These are phyloP conservation scores for Neomorphus geoffroyi DNA, from an alignment of 2,797 vertebrate genomes.

Conservation along the genomic window DNA sequence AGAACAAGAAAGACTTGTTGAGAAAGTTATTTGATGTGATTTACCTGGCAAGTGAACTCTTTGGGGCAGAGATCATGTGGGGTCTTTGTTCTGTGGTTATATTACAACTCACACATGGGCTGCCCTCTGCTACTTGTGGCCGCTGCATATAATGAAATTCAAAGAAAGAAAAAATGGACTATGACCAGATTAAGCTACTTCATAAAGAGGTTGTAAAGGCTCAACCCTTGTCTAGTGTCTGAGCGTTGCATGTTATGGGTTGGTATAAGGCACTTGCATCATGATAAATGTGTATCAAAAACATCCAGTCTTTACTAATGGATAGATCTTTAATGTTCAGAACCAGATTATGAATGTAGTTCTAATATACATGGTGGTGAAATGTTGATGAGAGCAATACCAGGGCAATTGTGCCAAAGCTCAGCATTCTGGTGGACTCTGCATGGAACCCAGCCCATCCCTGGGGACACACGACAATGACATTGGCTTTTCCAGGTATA, in stretches of 20 bases:
- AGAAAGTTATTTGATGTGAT: background rate
- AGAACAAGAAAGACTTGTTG: background rate
- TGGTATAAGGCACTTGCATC: background rate
- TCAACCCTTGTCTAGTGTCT: background rate
- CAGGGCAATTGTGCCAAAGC: background rate
- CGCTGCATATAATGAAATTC: background rate
- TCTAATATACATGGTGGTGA: background rate
- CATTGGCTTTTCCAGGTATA: background rate
- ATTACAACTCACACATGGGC: background rate
- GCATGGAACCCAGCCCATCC: background rate
- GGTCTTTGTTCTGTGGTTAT: background rate
- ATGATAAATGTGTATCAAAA: background rate
- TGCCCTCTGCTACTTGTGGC: background rate
- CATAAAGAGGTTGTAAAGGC: background rate
- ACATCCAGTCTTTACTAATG: background rate
- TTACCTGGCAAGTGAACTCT: background rate
- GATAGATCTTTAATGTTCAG: background rate
- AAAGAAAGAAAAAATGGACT: background rate
- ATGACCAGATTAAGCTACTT: background rate
- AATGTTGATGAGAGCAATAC: background rate
- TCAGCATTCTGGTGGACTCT: background rate
- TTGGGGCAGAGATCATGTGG: background rate
- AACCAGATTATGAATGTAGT: background rate
- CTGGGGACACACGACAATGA: background rate
- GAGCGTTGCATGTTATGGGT: background rate